phyloP scores from a whole-genome alignment of 2,113 vertebrate genomes.

The Thamnophis sirtalis region DNA sequence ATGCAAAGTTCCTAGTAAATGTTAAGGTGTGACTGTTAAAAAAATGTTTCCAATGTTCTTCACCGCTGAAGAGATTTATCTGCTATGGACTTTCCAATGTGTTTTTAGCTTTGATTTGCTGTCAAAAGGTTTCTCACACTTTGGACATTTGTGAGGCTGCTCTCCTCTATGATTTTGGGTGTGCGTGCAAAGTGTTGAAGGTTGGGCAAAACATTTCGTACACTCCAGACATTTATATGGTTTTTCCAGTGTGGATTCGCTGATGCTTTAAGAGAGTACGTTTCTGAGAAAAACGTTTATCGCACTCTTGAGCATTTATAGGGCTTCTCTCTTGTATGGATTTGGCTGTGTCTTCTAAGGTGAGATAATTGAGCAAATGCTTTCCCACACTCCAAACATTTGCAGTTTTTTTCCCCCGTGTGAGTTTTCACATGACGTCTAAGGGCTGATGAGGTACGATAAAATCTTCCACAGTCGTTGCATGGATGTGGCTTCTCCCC shows the following conservation, averaged over 20 bases:
- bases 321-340: neutral
- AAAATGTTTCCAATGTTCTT: too few species aligned
- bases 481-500: neutral
- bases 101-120: neutral
- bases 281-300: neutral
- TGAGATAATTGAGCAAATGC: neutral
- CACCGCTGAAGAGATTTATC: neutral
- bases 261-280: accelerated
- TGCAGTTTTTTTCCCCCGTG: neutral
- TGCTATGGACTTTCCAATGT: neutral
- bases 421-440: neutral
- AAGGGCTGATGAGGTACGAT: accelerated
- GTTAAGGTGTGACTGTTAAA: neutral
- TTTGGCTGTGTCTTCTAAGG: neutral
- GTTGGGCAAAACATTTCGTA: too few species aligned
- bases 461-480: neutral
- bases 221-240: neutral
- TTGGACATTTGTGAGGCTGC: neutral
- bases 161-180: neutral
- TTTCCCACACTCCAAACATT: neutral
- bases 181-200: too few species aligned
- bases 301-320: neutral
- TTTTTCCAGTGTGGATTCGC: neutral
- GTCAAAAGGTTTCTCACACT: neutral
- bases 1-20: neutral